Percentiles rank a stretch among this genome's conserved stretches.
These are phyloP conservation scores for Thymelicus sylvestris DNA, from an alignment of 2,888 invertebrate species.

Conservation along the genomic window DNA sequence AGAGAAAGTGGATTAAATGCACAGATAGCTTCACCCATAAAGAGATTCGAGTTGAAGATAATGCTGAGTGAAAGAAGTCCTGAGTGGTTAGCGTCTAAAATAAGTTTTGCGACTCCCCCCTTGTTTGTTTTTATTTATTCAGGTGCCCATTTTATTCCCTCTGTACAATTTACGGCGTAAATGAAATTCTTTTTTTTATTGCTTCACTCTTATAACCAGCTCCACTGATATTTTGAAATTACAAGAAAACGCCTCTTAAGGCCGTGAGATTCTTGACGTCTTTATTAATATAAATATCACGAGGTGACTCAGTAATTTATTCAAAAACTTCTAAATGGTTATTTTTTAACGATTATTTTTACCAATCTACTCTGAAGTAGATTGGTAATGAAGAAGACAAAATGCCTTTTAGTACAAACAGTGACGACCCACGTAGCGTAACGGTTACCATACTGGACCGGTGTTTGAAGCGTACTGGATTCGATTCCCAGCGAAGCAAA, in stretches of 20 bases:
- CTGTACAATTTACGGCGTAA: conserved; percentile 15
- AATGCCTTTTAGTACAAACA: too few relatives aligned
- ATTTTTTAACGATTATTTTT: too few relatives aligned
- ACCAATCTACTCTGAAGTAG: too few relatives aligned
- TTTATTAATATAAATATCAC: conserved; percentile 3
- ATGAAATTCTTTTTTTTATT: conserved; percentile 30
- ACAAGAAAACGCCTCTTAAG: background rate
- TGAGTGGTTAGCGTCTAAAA: conserved; percentile 47
- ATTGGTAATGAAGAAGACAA: too few relatives aligned
- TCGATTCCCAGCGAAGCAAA: too few relatives aligned
- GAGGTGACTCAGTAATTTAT: background rate
- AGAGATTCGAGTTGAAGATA: conserved; percentile 67
- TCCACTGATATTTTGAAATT: conserved; percentile 11
- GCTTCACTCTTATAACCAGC: background rate
- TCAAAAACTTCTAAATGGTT: background rate
- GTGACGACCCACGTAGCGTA: too few relatives aligned
- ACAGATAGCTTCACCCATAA: conserved; percentile 73
- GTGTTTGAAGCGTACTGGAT: too few relatives aligned
- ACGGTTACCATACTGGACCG: too few relatives aligned
- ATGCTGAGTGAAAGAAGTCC: conserved; percentile 53
- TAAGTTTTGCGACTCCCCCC: conserved; percentile 46
- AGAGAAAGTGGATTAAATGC: conserved; percentile 79
- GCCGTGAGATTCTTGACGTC: background rate
- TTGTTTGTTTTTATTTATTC: conserved; percentile 53
- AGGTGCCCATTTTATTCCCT: conserved; percentile 54